Evolutionary conservation across 2,888 invertebrate genomes (phyloP).

Genomic region (Cepaea hortensis): DNA sequence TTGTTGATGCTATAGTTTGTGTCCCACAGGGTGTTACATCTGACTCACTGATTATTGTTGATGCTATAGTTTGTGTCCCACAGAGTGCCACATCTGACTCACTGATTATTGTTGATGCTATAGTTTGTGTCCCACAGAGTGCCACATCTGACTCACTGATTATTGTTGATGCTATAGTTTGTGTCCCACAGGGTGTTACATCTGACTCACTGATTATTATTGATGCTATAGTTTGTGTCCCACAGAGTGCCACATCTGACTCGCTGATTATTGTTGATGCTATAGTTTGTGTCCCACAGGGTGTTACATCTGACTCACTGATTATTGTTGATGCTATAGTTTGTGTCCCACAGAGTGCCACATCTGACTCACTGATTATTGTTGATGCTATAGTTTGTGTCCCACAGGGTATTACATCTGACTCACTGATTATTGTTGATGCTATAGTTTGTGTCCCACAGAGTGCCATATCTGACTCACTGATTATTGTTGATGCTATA

Average conservation of each 20-base stretch:
- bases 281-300: conserved; percentile 79
- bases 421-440: conserved; percentile 96
- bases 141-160: conserved; percentile 94
- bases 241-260: conserved; percentile 90
- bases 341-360: conserved; percentile 84
- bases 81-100: conserved; percentile 91
- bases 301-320: conserved; percentile 91
- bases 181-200: conserved; percentile 86
- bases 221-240: conserved; percentile 80
- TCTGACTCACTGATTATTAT: conserved; percentile 94
- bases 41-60: conserved; percentile 95
- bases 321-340: conserved; percentile 90
- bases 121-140: conserved; percentile 79
- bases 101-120: conserved; percentile 92
- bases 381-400: conserved; percentile 92
- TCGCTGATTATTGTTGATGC: conserved; percentile 96
- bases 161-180: conserved; percentile 91
- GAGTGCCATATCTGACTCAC: too few relatives aligned
- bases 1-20: conserved; percentile 85
- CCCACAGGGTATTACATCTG: conserved; percentile 86
- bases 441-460: conserved; percentile 86
- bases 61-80: conserved; percentile 82
- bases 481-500: too few relatives aligned
- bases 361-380: conserved; percentile 92
- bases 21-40: conserved; percentile 87